Evolutionary conservation across 2,113 vertebrate genomes (phyloP), one percentile per base, ranked within the genome.

Genomic region (Calyptommatus sinebrachiatus): DNA sequence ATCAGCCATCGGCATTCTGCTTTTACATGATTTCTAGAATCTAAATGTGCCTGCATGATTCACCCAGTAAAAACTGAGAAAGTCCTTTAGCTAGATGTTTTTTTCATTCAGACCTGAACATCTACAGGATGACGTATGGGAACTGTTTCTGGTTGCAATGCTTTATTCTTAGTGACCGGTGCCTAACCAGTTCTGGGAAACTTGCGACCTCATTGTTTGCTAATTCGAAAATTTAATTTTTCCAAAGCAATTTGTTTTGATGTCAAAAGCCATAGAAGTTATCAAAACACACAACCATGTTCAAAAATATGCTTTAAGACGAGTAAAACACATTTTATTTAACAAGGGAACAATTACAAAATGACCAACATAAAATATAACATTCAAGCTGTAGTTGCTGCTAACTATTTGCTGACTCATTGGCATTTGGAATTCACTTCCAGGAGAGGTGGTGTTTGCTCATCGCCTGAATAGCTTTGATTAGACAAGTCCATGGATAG

Each of bases 121-220:
- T 89, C 28, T 91, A 85, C 90, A 93, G 82, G 81, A 83, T 92
- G 91, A 93, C 88, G 82, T 35, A 76, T 81, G 79, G 84, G 84
- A 90, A 88, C 80, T 80, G 66, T 68, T 87, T 83, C 82, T 89
- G 86, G 85, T 86, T 92, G 90, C 81, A 72, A 90, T 93, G 91
- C 86, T 91, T 93, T 93, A 91, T 85, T 93, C 89, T 91, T 92
- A 91, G 90, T 20, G 89, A 94, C 93, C 86, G 86, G 83, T 92
- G 94, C 90, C 91, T 90, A 91, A 61, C 84, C 94, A 88, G 89
- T 92, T 95, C 93, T 95, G 95, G 94, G 95, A 95, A 95, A 95
- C 90, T 93, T 92, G 91, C 90, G 93, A 95, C 93, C 94, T 94
- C 89, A 89, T 92, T 94, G 90, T 93, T 91, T 93, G 94, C 94